phyloP scores from a whole-genome alignment of 2,797 vertebrate genomes.

The Myioborus miniatus region DNA sequence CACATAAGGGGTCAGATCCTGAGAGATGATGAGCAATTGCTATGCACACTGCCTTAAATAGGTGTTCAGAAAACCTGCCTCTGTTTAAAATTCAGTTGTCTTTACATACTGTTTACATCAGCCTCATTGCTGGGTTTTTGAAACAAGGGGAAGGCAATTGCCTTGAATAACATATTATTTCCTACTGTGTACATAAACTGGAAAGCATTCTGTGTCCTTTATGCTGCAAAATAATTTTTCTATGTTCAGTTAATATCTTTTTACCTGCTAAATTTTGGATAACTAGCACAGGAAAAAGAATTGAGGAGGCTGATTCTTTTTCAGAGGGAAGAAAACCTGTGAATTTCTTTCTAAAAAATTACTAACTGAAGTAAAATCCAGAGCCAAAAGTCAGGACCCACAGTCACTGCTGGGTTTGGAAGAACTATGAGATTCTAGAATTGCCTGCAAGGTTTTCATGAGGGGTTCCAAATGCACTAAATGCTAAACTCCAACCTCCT shows the following conservation, averaged over 20 bases:
- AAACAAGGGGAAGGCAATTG: slow-evolving; percentile 8
- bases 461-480: neutral
- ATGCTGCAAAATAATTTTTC: neutral
- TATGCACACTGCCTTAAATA: neutral
- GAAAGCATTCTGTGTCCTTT: neutral
- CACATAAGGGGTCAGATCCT: neutral
- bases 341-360: neutral
- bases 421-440: neutral
- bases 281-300: neutral
- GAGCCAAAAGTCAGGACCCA: neutral
- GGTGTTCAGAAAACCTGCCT: neutral
- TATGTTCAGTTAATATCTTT: neutral
- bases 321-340: neutral
- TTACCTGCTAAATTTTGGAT: neutral
- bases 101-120: slow-evolving; percentile 19
- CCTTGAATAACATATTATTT: slow-evolving; percentile 26
- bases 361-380: neutral
- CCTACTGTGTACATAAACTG: neutral
- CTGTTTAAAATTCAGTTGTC: neutral
- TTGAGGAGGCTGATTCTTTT: neutral
- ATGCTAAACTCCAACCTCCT: neutral
- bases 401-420: neutral
- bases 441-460: neutral
- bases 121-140: neutral
- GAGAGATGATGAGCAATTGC: neutral